These are phyloP conservation scores for Neopipo cinnamomea DNA, from an alignment of 2,113 vertebrate species.

Conservation along the genomic window DNA sequence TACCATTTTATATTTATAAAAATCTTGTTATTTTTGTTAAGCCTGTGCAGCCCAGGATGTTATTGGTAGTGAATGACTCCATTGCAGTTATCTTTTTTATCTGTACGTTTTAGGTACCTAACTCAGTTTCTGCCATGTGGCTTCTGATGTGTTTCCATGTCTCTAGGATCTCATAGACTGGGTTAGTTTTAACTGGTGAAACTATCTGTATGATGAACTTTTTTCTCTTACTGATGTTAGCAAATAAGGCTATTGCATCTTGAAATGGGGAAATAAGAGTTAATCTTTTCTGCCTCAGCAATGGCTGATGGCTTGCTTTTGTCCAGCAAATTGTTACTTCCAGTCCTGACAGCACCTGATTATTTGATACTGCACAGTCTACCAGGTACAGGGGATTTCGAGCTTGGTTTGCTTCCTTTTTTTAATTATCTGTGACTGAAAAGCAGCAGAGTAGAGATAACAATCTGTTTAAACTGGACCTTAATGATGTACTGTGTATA, in stretches of 20 bases:
- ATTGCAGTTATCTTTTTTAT: background rate
- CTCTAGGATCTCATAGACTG: background rate
- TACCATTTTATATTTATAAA: background rate
- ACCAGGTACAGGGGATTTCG: background rate
- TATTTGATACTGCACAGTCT: background rate
- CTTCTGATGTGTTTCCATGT: background rate
- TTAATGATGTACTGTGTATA: background rate
- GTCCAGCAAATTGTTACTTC: background rate
- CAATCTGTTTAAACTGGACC: constrained; percentile 26
- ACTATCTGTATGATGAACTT: background rate
- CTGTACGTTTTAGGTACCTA: background rate
- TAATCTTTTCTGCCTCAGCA: background rate
- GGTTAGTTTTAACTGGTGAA: background rate
- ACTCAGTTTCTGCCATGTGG: background rate
- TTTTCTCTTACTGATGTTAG: background rate
- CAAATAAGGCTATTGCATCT: background rate
- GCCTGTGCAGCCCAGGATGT: background rate
- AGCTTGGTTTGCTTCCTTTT: background rate
- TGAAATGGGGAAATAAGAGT: background rate
- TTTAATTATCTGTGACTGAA: constrained; percentile 9
- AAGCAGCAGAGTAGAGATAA: constrained; percentile 1
- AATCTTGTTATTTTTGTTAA: background rate
- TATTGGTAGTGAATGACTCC: background rate
- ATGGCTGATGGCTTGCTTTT: background rate
- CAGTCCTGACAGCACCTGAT: background rate